These are phyloP conservation scores for Diabrotica balteata DNA, from an alignment of 2,888 invertebrate genomes.

Conservation along the genomic window DNA sequence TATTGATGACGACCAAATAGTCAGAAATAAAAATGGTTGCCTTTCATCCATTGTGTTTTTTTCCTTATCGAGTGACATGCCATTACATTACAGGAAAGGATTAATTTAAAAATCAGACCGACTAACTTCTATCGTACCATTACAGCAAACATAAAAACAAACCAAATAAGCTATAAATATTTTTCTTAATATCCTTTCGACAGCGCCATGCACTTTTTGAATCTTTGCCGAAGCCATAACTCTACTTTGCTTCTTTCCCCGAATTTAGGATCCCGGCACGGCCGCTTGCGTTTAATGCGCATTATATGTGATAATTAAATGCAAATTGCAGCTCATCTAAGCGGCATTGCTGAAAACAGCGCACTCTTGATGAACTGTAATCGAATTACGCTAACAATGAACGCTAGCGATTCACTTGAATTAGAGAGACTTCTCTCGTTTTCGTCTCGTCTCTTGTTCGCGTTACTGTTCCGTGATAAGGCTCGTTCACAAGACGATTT, in stretches of 20 bases:
- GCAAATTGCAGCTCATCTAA: constrained; percentile 62
- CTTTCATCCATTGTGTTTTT: too few relatives aligned
- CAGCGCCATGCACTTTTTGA: constrained; percentile 41
- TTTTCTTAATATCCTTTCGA: not conserved
- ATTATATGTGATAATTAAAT: constrained; percentile 63
- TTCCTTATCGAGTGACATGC: too few relatives aligned
- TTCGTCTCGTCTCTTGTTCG: constrained; percentile 29
- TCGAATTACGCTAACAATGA: constrained; percentile 61
- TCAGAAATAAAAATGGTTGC: too few relatives aligned
- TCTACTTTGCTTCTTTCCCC: constrained; percentile 57
- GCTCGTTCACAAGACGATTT: constrained; percentile 44
- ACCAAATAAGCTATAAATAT: too few relatives aligned
- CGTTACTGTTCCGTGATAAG: constrained; percentile 36
- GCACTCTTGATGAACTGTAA: constrained; percentile 61
- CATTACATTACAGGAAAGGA: too few relatives aligned
- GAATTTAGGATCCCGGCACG: constrained; percentile 50
- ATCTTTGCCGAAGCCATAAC: constrained; percentile 45
- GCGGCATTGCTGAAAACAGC: constrained; percentile 61
- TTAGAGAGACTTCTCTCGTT: constrained; percentile 29
- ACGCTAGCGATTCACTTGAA: constrained; percentile 41
- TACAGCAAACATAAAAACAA: too few relatives aligned
- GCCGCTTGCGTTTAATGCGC: constrained; percentile 55
- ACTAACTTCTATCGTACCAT: too few relatives aligned
- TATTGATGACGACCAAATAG: too few relatives aligned
- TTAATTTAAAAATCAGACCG: too few relatives aligned